A percentile compares a stretch with the other conserved stretches of the same genome.
Evolutionary conservation across 2,888 invertebrate species (phyloP).

Genomic region (Cyaniris semiargus): DNA sequence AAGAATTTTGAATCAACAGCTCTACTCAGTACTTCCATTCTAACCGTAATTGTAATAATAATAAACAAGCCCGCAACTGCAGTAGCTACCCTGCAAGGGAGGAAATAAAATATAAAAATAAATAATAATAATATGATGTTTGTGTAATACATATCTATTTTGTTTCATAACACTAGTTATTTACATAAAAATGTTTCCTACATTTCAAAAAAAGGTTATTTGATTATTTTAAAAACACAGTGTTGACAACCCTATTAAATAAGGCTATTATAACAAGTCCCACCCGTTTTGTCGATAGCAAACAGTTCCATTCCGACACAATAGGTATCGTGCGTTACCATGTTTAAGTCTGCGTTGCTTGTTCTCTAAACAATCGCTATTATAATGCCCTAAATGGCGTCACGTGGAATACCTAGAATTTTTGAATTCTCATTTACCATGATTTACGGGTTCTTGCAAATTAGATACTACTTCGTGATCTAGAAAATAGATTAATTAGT

Average conservation of each 20-base stretch:
- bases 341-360: constrained; percentile 37
- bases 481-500: background rate
- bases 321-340: constrained; percentile 40
- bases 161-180: no score
- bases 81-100: no score
- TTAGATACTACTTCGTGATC: constrained; percentile 7
- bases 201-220: no score
- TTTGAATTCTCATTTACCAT: constrained; percentile 22
- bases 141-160: no score
- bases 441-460: background rate
- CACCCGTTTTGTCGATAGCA: constrained; percentile 36
- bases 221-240: background rate
- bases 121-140: no score
- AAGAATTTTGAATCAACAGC: no score
- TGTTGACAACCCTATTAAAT: constrained; percentile 16
- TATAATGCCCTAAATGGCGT: constrained; percentile 31
- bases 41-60: no score
- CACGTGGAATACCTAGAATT: constrained; percentile 29
- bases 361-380: constrained; percentile 34
- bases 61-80: no score
- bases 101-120: no score
- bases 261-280: constrained; percentile 32
- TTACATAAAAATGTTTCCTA: no score
- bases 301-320: constrained; percentile 38
- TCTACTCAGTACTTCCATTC: no score